These are phyloP conservation scores for Orchesella flavescens DNA, from an alignment of 2,888 invertebrate genomes.

Conservation along the genomic window DNA sequence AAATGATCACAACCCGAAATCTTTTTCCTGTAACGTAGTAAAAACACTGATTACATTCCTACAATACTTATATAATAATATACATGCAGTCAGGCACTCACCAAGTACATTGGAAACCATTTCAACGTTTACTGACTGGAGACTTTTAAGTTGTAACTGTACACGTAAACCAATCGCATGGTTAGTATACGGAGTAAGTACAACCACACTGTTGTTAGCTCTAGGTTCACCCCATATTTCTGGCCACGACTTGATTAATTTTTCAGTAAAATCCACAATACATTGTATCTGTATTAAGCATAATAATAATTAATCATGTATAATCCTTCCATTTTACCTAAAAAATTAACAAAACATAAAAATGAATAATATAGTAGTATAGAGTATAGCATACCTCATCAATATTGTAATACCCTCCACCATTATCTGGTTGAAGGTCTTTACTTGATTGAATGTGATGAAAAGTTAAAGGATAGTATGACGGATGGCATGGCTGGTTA, in stretches of 20 bases:
- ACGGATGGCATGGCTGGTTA: slow-evolving; percentile 80
- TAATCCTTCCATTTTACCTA: too few species aligned
- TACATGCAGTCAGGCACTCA: slow-evolving; percentile 57
- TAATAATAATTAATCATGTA: too few species aligned
- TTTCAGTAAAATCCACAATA: slow-evolving; percentile 68
- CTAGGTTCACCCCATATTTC: slow-evolving; percentile 79
- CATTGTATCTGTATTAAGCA: slow-evolving; percentile 54
- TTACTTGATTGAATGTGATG: slow-evolving; percentile 83
- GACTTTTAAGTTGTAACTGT: slow-evolving; percentile 82
- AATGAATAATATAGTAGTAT: background rate
- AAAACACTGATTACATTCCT: slow-evolving; percentile 10
- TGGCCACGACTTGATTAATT: slow-evolving; percentile 81
- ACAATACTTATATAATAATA: too few species aligned
- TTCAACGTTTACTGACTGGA: slow-evolving; percentile 86
- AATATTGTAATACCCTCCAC: slow-evolving; percentile 86
- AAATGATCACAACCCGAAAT: slow-evolving; percentile 86
- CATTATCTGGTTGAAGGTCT: slow-evolving; percentile 82
- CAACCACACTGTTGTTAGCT: slow-evolving; percentile 82
- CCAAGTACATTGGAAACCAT: slow-evolving; percentile 88
- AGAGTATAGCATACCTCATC: slow-evolving; percentile 78
- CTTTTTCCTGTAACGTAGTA: slow-evolving; percentile 79
- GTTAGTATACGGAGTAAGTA: slow-evolving; percentile 87
- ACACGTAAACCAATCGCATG: slow-evolving; percentile 84
- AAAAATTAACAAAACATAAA: background rate
- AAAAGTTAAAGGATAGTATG: slow-evolving; percentile 84